Conservation (phyloP, 2,888 invertebrate species). For the Trimorus sp. region DNA sequence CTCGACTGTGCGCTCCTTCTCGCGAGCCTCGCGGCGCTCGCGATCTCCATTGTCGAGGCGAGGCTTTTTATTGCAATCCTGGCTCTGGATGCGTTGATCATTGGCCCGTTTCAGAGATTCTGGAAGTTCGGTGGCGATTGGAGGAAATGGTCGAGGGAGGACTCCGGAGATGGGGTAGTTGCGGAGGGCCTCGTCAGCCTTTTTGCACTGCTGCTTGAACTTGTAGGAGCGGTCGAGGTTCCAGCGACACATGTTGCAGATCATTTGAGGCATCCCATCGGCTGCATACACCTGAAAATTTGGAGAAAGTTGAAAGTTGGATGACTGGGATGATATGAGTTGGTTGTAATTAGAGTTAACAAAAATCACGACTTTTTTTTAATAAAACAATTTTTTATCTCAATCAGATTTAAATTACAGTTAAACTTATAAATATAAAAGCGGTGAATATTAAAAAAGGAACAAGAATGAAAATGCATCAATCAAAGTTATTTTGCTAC, state of each 20-base stretch:
- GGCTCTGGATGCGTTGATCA: conserved; percentile 72
- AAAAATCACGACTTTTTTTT: no score
- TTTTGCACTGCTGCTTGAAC: conserved; percentile 89
- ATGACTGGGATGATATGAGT: no score
- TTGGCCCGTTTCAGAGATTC: conserved; percentile 74
- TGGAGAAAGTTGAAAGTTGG: no score
- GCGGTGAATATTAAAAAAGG: no score
- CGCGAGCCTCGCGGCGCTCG: conserved; percentile 65
- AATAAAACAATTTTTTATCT: no score
- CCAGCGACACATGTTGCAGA: conserved; percentile 87
- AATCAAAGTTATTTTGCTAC: no score
- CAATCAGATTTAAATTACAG: no score
- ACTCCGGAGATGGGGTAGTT: conserved; percentile 86
- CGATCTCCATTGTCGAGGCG: conserved; percentile 76
- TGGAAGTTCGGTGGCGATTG: conserved; percentile 78
- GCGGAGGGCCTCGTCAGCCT: conserved; percentile 87
- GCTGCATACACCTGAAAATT: conserved; percentile 77
- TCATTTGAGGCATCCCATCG: conserved; percentile 89
- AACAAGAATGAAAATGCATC: no score
- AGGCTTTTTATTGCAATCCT: conserved; percentile 74
- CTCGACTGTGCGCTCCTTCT: conserved; percentile 67
- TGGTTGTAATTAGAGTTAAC: no score
- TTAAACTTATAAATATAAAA: no score
- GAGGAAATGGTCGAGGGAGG: conserved; percentile 83
- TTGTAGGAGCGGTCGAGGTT: conserved; percentile 88